Evolutionary conservation across 2,888 invertebrate genomes (phyloP), one percentile per base, ranked within the genome.

Genomic region (Seira musarum): DNA sequence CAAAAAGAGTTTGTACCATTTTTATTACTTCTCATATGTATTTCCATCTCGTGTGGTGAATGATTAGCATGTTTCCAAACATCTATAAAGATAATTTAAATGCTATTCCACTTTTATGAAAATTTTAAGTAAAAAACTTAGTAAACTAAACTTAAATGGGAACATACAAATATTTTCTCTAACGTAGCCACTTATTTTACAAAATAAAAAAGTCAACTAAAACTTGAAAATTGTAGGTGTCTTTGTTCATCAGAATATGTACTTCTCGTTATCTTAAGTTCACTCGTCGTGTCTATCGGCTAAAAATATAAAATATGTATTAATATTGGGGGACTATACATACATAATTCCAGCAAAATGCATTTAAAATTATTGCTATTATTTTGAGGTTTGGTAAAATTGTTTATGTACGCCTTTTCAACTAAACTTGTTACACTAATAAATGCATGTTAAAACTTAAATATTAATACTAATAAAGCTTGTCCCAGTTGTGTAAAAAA

Each of bases 1-100:
- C 65, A 78, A 78, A n/a, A 49, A 60, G 46, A 71, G 30, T 79
- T 79, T 79, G 79, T 79, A 79, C 79, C 73, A 79, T 78, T 78
- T 76, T 78, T 71, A 77, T 77, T 78, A 72, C 63, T 78, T 67
- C 61, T 72, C 77, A 77, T 77, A 53, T 53, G 30, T 30, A 30
- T 30, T 30, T 70, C 64, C 40, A 17, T 53, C 53, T 53, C 53
- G 53, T 53, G 53, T 53, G 53, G 21, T 76, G 25, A 57, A 60
- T 46, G 71, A 71, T 66, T 77, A 40, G 63, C 46, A 68, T 53
- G 53, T 75, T 75, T 63, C 68, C 6, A 75, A 63, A 19, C n/a
- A 66, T 21, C 49, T 19, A 65, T 35, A 30, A 25, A 65, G 2
- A 65, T 65, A 53, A 53, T 17, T 8, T 53, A 53, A 53, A 53